A percentile compares a stretch with the other conserved stretches of the same genome.
Evolutionary conservation across 2,888 invertebrate genomes (phyloP).

Genomic region (Lumbricus terrestris): DNA sequence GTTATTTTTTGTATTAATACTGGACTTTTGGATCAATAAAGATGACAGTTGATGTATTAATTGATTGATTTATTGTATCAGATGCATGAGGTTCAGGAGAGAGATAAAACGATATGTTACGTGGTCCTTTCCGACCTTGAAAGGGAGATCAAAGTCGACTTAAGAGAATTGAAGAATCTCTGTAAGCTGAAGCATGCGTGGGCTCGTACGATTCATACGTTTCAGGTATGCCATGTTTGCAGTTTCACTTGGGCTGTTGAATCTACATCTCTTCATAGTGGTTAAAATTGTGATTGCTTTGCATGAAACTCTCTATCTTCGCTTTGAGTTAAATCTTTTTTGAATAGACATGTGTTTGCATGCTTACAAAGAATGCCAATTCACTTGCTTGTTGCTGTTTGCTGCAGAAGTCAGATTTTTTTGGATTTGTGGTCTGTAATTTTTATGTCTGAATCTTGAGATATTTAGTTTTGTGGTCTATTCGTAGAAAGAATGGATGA

Average conservation of each 20-base stretch:
- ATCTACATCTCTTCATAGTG: neutral
- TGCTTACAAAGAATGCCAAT: neutral
- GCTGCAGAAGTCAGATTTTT: neutral
- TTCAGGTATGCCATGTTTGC: slow-evolving; percentile 44
- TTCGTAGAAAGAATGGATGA: neutral
- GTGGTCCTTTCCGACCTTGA: slow-evolving; percentile 8
- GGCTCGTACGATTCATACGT: slow-evolving; percentile 55
- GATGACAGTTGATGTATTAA: neutral
- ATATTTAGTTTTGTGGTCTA: neutral
- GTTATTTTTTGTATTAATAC: no score
- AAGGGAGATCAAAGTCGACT: slow-evolving; percentile 42
- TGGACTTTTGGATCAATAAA: no score
- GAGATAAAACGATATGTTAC: neutral
- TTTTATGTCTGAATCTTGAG: neutral
- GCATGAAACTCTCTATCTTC: neutral
- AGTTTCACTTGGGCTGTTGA: neutral
- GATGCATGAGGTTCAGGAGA: neutral
- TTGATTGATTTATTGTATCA: neutral
- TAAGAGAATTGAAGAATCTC: slow-evolving; percentile 39
- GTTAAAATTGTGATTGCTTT: neutral
- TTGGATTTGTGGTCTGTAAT: neutral
- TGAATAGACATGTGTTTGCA: neutral
- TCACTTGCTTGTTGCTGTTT: neutral
- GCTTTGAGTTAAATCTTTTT: neutral
- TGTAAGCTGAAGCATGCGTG: slow-evolving; percentile 51